Evolutionary conservation across 2,888 invertebrate species (phyloP), one percentile per base, ranked within the genome.

Genomic region (Epistrophe grossulariae): DNA sequence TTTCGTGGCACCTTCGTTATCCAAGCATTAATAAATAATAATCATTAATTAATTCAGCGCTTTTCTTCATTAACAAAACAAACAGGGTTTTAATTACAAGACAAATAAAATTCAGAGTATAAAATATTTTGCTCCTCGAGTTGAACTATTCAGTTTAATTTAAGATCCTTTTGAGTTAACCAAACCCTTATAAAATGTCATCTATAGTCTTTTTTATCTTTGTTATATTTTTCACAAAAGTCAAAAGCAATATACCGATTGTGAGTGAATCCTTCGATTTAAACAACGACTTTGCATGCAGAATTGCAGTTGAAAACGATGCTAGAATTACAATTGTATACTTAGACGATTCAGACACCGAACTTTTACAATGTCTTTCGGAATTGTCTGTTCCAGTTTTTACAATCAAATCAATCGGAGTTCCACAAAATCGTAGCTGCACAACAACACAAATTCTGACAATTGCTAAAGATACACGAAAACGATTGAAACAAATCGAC

Each of bases 261-360:
- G 1, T 15, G 1, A 24, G 9, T 11, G 24, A 35, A 11, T 2
- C 19, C 7, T 40, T 43, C n/a, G 40, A 70, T 11, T 28, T 28
- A 13, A 70, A 70, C 45, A 66, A 59, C 19, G 35, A 66, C 0
- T 66, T 72, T 2, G 59, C 71, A 31, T 84, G 84, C 52, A 64
- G 43, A 59, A 79, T 74, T 35, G 79, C 79, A 35, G 48, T 55
- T 31, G 40, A 13, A 10, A 71, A 43, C 40, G 62, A 73, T 64
- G 74, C 74, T 4, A 40, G 74, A 13, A 71, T 71, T 19, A 66
- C 71, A 7, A 79, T 85, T n/a, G 78, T 78, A 24, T 81, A 85
- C 8, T 31, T 71, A 43, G 64, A 85, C 24, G 55, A 78, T 35
- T 1, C 28, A n/a, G 74, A 78, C 17, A 55, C 31, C 0, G 59